Evolutionary conservation across 2,113 vertebrate genomes (phyloP).

Genomic region (Brachypodius melanocephalos): DNA sequence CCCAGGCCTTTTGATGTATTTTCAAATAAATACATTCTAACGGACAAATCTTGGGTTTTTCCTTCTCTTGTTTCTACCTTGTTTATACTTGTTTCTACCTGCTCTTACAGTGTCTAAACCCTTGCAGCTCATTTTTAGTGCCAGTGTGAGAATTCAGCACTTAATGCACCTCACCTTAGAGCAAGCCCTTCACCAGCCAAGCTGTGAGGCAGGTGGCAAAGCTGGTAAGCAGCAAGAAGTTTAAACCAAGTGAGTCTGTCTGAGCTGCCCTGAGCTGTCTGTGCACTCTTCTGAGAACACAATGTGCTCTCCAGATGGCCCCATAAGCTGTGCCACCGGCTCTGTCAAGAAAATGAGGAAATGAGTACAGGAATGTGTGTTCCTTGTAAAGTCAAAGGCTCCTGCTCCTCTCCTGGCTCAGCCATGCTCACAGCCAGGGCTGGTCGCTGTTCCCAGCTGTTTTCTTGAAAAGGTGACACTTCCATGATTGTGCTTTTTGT

Average conservation of each 20-base stretch:
- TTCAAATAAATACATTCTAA: constrained; percentile 14
- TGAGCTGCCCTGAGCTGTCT: neutral
- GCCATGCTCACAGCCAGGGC: neutral
- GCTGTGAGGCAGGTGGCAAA: neutral
- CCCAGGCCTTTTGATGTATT: neutral
- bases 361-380: neutral
- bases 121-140: neutral
- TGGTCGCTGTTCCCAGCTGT: neutral
- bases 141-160: neutral
- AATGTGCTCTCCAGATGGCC: neutral
- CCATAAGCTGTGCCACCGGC: neutral
- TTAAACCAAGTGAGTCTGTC: neutral
- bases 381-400: neutral
- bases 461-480: neutral
- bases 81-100: neutral
- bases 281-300: neutral
- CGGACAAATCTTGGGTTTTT: neutral
- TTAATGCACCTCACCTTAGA: neutral
- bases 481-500: neutral
- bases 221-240: neutral
- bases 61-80: neutral
- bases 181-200: neutral
- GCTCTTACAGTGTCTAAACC: neutral
- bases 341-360: neutral
- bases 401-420: neutral